These are phyloP conservation scores for Atta colombica DNA, from an alignment of 1,140 invertebrate species.

Conservation along the genomic window DNA sequence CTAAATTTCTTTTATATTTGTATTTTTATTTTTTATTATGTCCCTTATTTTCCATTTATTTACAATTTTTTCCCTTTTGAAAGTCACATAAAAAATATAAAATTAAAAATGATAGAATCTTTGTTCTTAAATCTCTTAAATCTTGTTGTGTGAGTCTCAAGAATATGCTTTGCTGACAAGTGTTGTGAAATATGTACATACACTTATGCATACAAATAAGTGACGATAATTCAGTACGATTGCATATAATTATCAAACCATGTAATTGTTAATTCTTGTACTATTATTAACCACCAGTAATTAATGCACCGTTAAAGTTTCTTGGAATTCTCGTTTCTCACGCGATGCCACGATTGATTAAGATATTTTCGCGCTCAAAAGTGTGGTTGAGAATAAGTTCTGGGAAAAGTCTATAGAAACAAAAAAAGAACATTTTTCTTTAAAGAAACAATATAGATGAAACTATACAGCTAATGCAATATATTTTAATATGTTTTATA, in stretches of 20 bases:
- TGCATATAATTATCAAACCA: slow-evolving; percentile 82
- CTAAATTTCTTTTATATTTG: background rate
- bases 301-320: slow-evolving; percentile 77
- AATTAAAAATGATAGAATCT: background rate
- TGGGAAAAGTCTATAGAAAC: background rate
- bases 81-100: background rate
- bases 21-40: background rate
- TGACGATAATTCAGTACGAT: slow-evolving; percentile 77
- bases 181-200: background rate
- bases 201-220: slow-evolving; percentile 13
- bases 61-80: background rate
- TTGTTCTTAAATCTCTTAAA: background rate
- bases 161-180: slow-evolving; percentile 32
- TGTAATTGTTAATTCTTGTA: slow-evolving; percentile 85
- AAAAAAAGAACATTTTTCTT: background rate
- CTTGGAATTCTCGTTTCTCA: slow-evolving; percentile 66
- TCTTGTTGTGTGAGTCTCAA: background rate
- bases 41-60: background rate
- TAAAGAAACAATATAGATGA: background rate
- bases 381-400: background rate
- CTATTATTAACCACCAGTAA: slow-evolving; percentile 80
- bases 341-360: slow-evolving; percentile 72
- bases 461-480: background rate
- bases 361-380: slow-evolving; percentile 12
- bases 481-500: too few species aligned